Conservation (phyloP, 2,113 vertebrate species). For the Psittacus erithacus region DNA sequence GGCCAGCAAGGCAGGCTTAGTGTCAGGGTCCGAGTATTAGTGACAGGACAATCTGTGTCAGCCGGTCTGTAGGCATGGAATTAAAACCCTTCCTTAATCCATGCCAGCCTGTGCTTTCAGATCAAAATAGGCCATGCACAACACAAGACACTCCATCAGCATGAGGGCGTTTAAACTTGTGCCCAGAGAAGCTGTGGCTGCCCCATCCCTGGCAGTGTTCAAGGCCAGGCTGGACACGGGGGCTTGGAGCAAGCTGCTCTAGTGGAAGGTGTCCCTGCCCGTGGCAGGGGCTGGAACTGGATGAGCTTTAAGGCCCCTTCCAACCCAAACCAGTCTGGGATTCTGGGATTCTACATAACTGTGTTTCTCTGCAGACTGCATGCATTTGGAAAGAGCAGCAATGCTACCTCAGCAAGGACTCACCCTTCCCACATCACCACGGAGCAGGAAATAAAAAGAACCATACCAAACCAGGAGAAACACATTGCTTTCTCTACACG, state of each 20-base stretch:
- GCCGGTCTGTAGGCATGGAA: background rate
- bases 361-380: background rate
- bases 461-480: too few species aligned
- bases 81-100: background rate
- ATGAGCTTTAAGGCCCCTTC: background rate
- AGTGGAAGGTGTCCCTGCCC: background rate
- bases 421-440: too few species aligned
- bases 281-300: background rate
- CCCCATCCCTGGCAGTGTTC: background rate
- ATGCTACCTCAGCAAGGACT: background rate
- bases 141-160: background rate
- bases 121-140: background rate
- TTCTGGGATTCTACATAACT: background rate
- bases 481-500: accelerated
- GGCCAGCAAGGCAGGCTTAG: background rate
- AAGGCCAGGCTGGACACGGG: background rate
- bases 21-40: background rate
- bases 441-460: background rate
- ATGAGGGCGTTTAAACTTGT: background rate
- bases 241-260: background rate
- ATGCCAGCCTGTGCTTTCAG: background rate
- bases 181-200: background rate
- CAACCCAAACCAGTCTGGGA: background rate
- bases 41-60: background rate
- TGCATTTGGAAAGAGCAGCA: background rate